A percentile compares a stretch with the other conserved stretches of the same genome.
Conservation (phyloP, 2,113 vertebrate genomes). For the Carassius carassius region DNA sequence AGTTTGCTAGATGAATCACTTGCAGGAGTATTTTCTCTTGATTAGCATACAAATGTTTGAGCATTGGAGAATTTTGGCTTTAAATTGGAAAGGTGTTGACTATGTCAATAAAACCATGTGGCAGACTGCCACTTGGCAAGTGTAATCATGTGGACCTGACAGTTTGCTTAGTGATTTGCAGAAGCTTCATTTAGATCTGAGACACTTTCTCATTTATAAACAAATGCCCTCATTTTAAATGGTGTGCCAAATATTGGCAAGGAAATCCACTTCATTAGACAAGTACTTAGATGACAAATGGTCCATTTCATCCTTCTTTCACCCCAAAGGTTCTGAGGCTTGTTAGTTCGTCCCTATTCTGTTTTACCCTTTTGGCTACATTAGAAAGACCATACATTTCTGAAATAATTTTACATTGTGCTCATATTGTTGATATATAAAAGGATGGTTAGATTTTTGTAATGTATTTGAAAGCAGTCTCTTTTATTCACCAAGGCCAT, state of each 20-base stretch:
- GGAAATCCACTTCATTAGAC: constrained; percentile 44
- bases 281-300: constrained; percentile 49
- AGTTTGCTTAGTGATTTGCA: constrained; percentile 49
- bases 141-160: constrained; percentile 40
- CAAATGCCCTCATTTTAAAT: constrained; percentile 47
- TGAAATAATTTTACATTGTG: not conserved
- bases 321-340: not conserved
- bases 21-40: not conserved
- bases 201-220: constrained; percentile 48
- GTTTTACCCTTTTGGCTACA: not conserved
- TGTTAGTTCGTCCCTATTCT: constrained; percentile 18
- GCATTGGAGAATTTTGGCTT: not conserved
- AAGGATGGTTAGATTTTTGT: too few relatives aligned
- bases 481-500: not conserved
- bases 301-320: constrained; percentile 19
- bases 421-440: not conserved
- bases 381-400: not conserved
- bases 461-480: not conserved
- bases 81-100: not conserved
- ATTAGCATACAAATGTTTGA: not conserved
- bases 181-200: constrained; percentile 51
- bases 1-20: not conserved
- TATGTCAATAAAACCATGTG: constrained; percentile 37
- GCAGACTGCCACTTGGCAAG: constrained; percentile 35
- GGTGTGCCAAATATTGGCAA: constrained; percentile 40